Evolutionary conservation across 2,797 vertebrate species (phyloP).

Genomic region (Manis pentadactyla): DNA sequence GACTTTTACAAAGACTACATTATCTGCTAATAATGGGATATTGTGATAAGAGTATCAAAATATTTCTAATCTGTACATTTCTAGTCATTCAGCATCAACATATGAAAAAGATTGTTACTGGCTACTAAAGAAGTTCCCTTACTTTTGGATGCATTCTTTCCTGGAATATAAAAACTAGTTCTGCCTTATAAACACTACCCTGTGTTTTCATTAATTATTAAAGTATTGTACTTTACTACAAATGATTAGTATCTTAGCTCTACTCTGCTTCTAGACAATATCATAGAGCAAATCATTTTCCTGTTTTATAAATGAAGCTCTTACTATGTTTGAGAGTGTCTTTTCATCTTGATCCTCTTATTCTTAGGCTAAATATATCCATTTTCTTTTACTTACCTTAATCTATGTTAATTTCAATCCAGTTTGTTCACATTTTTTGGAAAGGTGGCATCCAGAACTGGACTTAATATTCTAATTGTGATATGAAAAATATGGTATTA

Average conservation of each 20-base stretch:
- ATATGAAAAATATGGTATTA: neutral
- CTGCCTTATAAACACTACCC: neutral
- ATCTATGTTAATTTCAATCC: neutral
- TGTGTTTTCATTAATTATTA: neutral
- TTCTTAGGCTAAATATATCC: neutral
- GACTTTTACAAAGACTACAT: neutral
- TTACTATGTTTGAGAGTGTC: neutral
- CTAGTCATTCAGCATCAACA: neutral
- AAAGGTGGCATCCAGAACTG: neutral
- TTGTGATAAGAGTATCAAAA: neutral
- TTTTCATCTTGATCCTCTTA: neutral
- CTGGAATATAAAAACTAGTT: neutral
- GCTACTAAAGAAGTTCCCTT: neutral
- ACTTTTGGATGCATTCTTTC: neutral
- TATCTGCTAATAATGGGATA: neutral
- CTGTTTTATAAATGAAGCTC: neutral
- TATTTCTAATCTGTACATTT: neutral
- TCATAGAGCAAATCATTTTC: neutral
- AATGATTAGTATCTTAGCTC: neutral
- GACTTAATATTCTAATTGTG: neutral
- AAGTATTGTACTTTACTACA: conserved; percentile 7
- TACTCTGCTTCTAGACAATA: neutral
- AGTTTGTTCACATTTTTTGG: neutral
- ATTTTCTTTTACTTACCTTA: conserved; percentile 22
- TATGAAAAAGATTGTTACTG: neutral